Evolutionary conservation across 2,113 vertebrate genomes (phyloP).

Genomic region (Opisthocomus hoazin): DNA sequence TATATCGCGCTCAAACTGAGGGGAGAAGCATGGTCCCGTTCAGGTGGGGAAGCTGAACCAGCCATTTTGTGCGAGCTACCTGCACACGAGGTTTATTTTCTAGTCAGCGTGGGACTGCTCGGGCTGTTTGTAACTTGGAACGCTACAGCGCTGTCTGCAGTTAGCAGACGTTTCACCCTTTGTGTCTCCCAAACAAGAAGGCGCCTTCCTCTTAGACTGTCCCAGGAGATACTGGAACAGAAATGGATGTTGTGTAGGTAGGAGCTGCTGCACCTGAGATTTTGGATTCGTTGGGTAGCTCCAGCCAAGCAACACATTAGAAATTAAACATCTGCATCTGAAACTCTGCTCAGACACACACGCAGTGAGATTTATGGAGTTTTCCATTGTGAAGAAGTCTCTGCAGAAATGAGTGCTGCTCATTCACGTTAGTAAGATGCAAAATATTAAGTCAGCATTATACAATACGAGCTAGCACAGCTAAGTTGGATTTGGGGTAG

Average conservation of each 20-base stretch:
- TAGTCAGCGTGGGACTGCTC: neutral
- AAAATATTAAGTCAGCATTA: neutral
- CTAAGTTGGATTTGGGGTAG: neutral
- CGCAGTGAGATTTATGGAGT: neutral
- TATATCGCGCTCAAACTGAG: conserved; percentile 81
- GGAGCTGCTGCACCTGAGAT: neutral
- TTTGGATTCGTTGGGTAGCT: neutral
- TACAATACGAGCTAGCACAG: neutral
- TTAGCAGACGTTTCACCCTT: neutral
- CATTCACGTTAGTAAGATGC: neutral
- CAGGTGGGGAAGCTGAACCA: neutral
- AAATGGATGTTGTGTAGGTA: neutral
- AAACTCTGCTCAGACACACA: neutral
- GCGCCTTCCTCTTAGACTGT: neutral
- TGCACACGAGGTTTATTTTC: neutral
- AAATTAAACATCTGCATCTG: neutral
- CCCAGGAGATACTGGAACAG: neutral
- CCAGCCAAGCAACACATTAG: neutral
- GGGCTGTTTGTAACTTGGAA: neutral
- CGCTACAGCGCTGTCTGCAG: neutral
- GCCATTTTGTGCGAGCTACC: neutral
- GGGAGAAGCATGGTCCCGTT: neutral
- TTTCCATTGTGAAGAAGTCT: neutral
- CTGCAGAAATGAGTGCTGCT: neutral
- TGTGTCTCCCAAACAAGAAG: neutral